Percentiles rank a stretch among this genome's conserved stretches.
Evolutionary conservation across 2,797 vertebrate genomes (phyloP).

Genomic region (Macrochelys suwanniensis): DNA sequence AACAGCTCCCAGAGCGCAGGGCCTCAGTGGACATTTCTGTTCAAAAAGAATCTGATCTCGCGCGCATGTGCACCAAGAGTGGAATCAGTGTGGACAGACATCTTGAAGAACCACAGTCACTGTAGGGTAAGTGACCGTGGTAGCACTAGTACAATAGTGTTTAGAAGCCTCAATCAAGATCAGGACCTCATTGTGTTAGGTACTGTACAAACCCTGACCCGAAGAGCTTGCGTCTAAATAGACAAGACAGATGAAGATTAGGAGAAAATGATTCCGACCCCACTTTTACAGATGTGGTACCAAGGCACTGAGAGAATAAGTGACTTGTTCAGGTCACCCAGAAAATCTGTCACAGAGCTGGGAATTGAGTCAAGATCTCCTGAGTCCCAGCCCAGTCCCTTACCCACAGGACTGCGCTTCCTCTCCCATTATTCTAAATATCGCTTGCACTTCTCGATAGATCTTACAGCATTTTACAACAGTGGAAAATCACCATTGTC

Average conservation of each 20-base stretch:
- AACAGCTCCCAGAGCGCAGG: too few relatives aligned
- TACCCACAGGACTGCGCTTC: not conserved
- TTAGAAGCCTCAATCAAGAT: not conserved
- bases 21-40: not conserved
- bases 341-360: not conserved
- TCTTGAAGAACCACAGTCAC: too few relatives aligned
- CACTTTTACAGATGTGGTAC: not conserved
- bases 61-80: not conserved
- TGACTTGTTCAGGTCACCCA: not conserved
- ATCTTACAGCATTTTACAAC: not conserved
- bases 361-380: fast-evolving
- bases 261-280: not conserved
- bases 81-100: not conserved
- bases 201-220: not conserved
- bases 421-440: fast-evolving
- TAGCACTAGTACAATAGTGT: not conserved
- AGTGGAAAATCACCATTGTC: not conserved
- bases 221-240: not conserved
- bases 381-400: fast-evolving
- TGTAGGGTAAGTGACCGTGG: not conserved
- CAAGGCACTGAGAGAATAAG: not conserved
- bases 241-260: not conserved
- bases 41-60: not conserved
- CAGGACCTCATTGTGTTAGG: not conserved
- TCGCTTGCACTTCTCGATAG: not conserved